phyloP scores from a whole-genome alignment of 2,113 vertebrate genomes.

The Pardalotus punctatus region DNA sequence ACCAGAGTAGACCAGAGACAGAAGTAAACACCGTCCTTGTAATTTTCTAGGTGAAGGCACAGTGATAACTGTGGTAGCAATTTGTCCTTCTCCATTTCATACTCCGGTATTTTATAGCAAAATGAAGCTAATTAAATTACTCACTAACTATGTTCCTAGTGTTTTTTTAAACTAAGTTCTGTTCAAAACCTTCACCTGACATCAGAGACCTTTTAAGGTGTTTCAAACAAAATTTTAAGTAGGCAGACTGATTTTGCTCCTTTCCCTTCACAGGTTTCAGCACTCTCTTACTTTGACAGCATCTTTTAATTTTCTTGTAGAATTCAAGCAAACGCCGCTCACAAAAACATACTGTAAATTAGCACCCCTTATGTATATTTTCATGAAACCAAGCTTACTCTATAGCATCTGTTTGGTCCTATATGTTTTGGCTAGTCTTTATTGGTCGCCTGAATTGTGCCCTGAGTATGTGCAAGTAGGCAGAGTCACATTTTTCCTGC shows the following conservation, averaged over 20 bases:
- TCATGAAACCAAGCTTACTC: not conserved
- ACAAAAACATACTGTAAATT: not conserved
- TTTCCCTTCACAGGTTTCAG: not conserved
- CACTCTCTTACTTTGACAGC: not conserved
- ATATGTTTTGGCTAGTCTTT: not conserved
- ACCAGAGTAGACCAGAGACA: not conserved
- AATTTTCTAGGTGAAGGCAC: not conserved
- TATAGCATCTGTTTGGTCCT: not conserved
- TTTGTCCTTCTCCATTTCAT: not conserved
- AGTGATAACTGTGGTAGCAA: not conserved
- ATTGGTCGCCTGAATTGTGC: not conserved
- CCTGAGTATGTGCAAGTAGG: not conserved
- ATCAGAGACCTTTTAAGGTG: not conserved
- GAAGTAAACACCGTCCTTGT: not conserved
- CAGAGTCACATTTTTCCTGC: not conserved
- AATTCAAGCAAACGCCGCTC: not conserved
- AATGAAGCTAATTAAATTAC: not conserved
- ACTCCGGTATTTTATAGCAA: not conserved
- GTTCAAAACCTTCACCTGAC: not conserved
- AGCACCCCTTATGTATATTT: not conserved
- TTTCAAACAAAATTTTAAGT: not conserved
- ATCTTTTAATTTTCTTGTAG: not conserved
- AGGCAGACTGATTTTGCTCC: not conserved
- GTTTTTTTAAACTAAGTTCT: not conserved
- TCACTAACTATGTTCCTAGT: not conserved